Conservation (phyloP, 2,888 invertebrate species). For the Sphaerophoria rueppellii region DNA sequence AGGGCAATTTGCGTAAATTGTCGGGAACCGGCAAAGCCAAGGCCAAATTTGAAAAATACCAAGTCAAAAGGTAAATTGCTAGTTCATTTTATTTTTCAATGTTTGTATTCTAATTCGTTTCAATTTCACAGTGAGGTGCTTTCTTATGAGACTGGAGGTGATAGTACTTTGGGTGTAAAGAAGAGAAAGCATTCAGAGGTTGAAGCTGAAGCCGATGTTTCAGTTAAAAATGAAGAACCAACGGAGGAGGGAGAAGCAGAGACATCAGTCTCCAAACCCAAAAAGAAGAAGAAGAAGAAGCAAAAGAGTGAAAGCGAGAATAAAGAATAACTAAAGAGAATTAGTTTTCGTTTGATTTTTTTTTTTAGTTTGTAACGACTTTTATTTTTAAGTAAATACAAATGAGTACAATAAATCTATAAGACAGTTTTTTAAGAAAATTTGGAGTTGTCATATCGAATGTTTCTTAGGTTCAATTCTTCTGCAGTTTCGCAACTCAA, state of each 20-base stretch:
- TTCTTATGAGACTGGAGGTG: conserved; percentile 90
- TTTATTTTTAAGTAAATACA: conserved; percentile 56
- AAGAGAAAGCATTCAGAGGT: conserved; percentile 83
- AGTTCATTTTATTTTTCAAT: not conserved
- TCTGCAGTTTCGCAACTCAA: too few species aligned
- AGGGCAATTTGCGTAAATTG: conserved; percentile 90
- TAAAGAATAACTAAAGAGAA: conserved; percentile 75
- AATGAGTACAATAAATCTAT: not conserved
- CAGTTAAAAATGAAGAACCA: conserved; percentile 44
- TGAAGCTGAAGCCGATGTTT: conserved; percentile 75
- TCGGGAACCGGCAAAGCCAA: conserved; percentile 95
- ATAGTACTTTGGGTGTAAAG: conserved; percentile 88
- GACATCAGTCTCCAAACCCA: conserved; percentile 79
- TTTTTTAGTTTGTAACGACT: conserved; percentile 41
- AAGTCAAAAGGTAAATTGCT: conserved; percentile 83
- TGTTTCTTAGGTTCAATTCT: too few species aligned
- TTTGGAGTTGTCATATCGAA: not conserved
- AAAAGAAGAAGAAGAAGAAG: conserved; percentile 83
- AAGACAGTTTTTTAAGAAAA: conserved; percentile 12
- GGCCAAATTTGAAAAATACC: conserved; percentile 96
- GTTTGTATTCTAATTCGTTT: conserved; percentile 19
- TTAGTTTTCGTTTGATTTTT: conserved; percentile 25
- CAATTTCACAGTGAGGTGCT: conserved; percentile 86
- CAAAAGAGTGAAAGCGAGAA: conserved; percentile 78
- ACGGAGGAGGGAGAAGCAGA: conserved; percentile 61